Evolutionary conservation across 37 sponge, comb jelly and placozoan species (phyloP), one percentile per base, ranked within the genome.

Genomic region (Tethya wilhelma): DNA sequence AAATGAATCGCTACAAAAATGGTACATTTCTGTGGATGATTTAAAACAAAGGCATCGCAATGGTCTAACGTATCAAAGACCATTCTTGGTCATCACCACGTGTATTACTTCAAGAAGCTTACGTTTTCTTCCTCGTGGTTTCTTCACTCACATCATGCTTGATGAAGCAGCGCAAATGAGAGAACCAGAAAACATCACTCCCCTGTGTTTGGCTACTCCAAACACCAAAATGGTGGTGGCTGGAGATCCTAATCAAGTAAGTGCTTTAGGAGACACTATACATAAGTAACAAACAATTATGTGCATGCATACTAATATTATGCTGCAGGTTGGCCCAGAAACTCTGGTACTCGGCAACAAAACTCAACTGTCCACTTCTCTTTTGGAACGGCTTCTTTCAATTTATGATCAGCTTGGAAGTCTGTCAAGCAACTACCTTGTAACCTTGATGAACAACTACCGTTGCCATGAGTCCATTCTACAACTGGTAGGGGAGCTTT

Each of bases 141-240:
- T 77, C 67, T 83, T 89, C 79, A 89, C 89, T 42, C 89, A 89
- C 73, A 89, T 89, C 44, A 39, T 89, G 20, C 31, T 89, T 14
- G 89, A 89, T 72, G 89, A 89, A 45, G 89, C 72, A 38, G 83
- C 89, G 6, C 89, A 83, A 59, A 83, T 71, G 45, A 40, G 82
- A 29, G 89, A 89, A 74, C 84, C 89, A 38, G 89, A 89, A 53
- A 64, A 78, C 26, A 59, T 77, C 32, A 71, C 84, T 26, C 84
- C 89, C 1, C 56, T 89, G 28, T 71, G 34, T 31, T 49, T 89
- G 56, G 84, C 89, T 3, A 46, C 44, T 38, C 30, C 19, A 8
- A 45, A 46, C 43, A 83, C 89, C 25, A 82, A 81, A 65, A 76
- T 89, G 55, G 67, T 89, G 1, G 77, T 89, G 19, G 89, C 89